Percentiles rank a stretch among this genome's conserved stretches.
Evolutionary conservation across 1,140 invertebrate genomes (phyloP).

Genomic region (Drosophila navojoa): DNA sequence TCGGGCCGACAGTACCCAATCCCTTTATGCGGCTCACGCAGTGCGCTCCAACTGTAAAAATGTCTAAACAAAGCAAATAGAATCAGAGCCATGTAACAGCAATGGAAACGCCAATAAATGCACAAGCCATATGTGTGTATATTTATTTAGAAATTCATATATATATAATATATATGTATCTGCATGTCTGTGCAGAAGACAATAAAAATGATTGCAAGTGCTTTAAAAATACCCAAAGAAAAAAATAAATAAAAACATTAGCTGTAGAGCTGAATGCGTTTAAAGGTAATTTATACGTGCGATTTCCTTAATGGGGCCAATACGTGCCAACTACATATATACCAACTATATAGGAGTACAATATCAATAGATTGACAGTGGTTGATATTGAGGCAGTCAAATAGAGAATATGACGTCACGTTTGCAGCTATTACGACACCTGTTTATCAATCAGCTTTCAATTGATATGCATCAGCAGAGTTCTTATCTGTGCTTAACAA

Average conservation of each 20-base stretch:
- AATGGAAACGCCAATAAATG: constrained; percentile 45
- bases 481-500: background rate
- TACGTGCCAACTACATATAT: background rate
- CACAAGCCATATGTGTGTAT: constrained; percentile 26
- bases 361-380: background rate
- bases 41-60: constrained; percentile 61
- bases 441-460: background rate
- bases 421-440: background rate
- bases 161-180: constrained; percentile 13
- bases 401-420: background rate
- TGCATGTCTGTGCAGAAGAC: constrained; percentile 9
- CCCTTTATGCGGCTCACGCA: constrained; percentile 47
- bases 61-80: constrained; percentile 66
- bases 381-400: background rate
- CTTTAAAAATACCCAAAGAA: background rate
- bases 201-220: constrained; percentile 13
- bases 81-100: constrained; percentile 48
- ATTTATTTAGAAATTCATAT: constrained; percentile 26
- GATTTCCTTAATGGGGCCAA: constrained; percentile 1
- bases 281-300: background rate
- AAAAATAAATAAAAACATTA: background rate
- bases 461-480: background rate
- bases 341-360: background rate
- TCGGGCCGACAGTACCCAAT: constrained; percentile 23
- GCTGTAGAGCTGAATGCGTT: background rate